Conservation (phyloP, 2,888 invertebrate genomes). For the Altica lythri region DNA sequence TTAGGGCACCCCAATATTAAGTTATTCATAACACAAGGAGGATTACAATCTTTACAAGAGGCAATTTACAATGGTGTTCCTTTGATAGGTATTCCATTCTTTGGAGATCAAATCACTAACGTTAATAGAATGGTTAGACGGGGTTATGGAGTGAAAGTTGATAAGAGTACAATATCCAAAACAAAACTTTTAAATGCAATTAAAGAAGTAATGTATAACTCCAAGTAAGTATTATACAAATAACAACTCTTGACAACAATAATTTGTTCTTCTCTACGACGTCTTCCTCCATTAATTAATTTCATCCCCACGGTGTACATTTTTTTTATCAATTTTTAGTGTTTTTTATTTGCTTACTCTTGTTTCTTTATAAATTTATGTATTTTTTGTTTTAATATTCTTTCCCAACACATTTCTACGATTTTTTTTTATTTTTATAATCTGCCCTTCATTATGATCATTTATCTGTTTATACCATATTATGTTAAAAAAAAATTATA, state of each 20-base stretch:
- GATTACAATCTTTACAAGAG: slow-evolving; percentile 57
- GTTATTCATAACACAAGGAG: slow-evolving; percentile 57
- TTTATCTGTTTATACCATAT: too few species aligned
- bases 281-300: too few species aligned
- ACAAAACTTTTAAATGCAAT: slow-evolving; percentile 47
- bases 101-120: slow-evolving; percentile 55
- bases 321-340: too few species aligned
- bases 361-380: too few species aligned
- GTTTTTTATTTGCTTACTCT: too few species aligned
- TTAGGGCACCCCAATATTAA: slow-evolving; percentile 54
- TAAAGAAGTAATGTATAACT: slow-evolving; percentile 32
- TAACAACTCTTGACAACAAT: background rate
- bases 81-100: slow-evolving; percentile 55
- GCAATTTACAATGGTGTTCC: slow-evolving; percentile 55
- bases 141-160: slow-evolving; percentile 51
- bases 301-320: too few species aligned
- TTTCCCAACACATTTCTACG: too few species aligned
- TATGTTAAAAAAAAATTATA: too few species aligned
- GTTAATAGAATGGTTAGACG: slow-evolving; percentile 40
- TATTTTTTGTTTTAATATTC: too few species aligned
- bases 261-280: too few species aligned
- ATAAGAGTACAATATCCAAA: slow-evolving; percentile 48
- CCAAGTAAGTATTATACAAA: slow-evolving; percentile 25
- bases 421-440: too few species aligned
- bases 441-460: too few species aligned